Percentiles rank a stretch among this genome's conserved stretches.
These are phyloP conservation scores for Calephelis virginiensis DNA, from an alignment of 1,140 invertebrate species.

Conservation along the genomic window DNA sequence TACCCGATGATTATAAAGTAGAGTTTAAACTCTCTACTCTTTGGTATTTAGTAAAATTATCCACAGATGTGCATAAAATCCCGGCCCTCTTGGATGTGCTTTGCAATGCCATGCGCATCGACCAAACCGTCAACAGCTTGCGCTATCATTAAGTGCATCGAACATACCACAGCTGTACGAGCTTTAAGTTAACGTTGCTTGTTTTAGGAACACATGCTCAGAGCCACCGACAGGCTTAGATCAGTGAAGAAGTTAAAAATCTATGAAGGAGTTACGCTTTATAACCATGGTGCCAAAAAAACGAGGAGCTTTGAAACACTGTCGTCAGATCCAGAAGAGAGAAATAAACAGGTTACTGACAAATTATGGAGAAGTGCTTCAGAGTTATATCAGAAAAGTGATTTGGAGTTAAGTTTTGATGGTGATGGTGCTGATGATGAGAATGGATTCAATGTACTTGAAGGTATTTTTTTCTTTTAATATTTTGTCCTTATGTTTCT, in stretches of 20 bases:
- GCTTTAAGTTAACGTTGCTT: neutral
- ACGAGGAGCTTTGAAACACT: constrained; percentile 52
- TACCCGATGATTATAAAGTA: too few relatives aligned
- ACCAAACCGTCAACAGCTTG: too few relatives aligned
- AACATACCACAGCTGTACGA: too few relatives aligned
- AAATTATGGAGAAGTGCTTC: constrained; percentile 53
- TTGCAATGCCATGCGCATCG: too few relatives aligned
- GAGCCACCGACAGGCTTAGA: constrained; percentile 50
- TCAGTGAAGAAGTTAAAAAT: constrained; percentile 56
- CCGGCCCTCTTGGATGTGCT: too few relatives aligned
- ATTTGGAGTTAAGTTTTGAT: constrained; percentile 57
- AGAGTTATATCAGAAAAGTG: constrained; percentile 51
- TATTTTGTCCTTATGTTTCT: neutral
- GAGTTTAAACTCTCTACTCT: too few relatives aligned
- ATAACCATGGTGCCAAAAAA: constrained; percentile 59
- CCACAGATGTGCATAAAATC: too few relatives aligned
- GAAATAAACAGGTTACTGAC: constrained; percentile 52
- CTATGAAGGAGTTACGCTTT: constrained; percentile 53
- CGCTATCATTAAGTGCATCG: too few relatives aligned
- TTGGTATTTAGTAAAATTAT: too few relatives aligned
- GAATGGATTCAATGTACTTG: constrained; percentile 51
- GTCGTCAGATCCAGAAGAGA: constrained; percentile 47
- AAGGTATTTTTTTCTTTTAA: constrained; percentile 38
- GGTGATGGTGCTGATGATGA: constrained; percentile 47
- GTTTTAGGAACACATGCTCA: constrained; percentile 60